phyloP scores from a whole-genome alignment of 2,888 invertebrate genomes.

The Caenorhabditis uteleia region DNA sequence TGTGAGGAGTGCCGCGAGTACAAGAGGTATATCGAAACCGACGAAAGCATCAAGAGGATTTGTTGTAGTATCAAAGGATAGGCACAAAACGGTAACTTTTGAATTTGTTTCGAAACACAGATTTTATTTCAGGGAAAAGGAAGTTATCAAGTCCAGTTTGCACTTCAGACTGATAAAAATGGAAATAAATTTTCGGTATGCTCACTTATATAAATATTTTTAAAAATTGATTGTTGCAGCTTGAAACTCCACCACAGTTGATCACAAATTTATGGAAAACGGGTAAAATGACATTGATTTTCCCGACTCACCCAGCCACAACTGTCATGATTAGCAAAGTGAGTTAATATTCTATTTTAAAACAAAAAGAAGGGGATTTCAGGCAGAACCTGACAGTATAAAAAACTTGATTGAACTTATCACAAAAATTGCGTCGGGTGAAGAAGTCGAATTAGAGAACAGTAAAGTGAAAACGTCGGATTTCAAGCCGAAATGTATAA shows the following conservation, averaged over 20 bases:
- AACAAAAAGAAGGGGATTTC: slow-evolving; percentile 5
- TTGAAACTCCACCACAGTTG: slow-evolving; percentile 13
- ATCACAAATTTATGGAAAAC: too few relatives aligned
- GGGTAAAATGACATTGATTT: slow-evolving; percentile 1
- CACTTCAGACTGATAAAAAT: slow-evolving; percentile 6
- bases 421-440: slow-evolving; percentile 3
- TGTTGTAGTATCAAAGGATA: not conserved
- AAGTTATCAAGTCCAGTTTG: slow-evolving; percentile 9
- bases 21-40: not conserved
- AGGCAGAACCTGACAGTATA: not conserved
- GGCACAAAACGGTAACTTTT: slow-evolving; percentile 2
- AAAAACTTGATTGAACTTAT: not conserved
- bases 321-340: slow-evolving; percentile 10
- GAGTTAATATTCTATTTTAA: not conserved
- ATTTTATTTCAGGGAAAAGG: slow-evolving; percentile 8
- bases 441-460: slow-evolving; percentile 7
- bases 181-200: slow-evolving; percentile 6
- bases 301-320: slow-evolving; percentile 5
- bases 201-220: not conserved
- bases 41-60: not conserved
- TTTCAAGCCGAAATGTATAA: slow-evolving; percentile 17
- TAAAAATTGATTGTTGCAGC: slow-evolving; percentile 6
- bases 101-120: not conserved
- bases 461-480: slow-evolving; percentile 10
- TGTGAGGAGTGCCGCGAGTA: not conserved